Evolutionary conservation across 2,797 vertebrate species (phyloP), one percentile per base, ranked within the genome.

Genomic region (Sebastes cheni): DNA sequence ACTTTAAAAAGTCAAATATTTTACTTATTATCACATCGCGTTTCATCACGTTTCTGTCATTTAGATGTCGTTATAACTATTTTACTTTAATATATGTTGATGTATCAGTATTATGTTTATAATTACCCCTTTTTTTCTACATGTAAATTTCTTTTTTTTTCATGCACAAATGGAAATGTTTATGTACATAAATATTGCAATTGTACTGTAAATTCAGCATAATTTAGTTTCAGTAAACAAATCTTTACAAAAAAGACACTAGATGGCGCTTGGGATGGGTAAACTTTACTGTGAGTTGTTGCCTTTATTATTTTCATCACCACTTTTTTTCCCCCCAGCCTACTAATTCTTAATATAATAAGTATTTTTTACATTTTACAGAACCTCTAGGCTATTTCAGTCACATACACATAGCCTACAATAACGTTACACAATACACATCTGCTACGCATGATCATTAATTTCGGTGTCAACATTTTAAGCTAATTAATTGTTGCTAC

Each of bases 251-350:
- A 58, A 25, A 46, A 46, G 42, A 77, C 91, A 25, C 50, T 79
- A 66, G 89, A 73, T 80, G 92, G 91, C 92, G 89, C 86, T 79
- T 87, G 91, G 92, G 90, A 86, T 86, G 92, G 87, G 85, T 83
- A n/a, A 52, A 52, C 50, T 85, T 65, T 23, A 60, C 34, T 73
- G 20, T n/a, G 66, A 32, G 27, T 54, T 60, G 58, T 23, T 77
- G 7, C 34, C 22, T 30, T 39, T 56, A 52, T 4, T 27, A 34
- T 59, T 62, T 50, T 46, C 30, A 62, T 30, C 56, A 55, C 2
- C 20, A 71, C 18, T 25, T 25, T 50, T 56, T n/a, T 62, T 8
- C 4, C 18, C 14, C 20, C 5, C 22, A 61, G 8, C 52, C 6
- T 4, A 27, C 5, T 30, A 7, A 34, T 29, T 3, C 2, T 64